These are phyloP conservation scores for Maconellicoccus hirsutus DNA, from an alignment of 1,140 invertebrate genomes.

Conservation along the genomic window DNA sequence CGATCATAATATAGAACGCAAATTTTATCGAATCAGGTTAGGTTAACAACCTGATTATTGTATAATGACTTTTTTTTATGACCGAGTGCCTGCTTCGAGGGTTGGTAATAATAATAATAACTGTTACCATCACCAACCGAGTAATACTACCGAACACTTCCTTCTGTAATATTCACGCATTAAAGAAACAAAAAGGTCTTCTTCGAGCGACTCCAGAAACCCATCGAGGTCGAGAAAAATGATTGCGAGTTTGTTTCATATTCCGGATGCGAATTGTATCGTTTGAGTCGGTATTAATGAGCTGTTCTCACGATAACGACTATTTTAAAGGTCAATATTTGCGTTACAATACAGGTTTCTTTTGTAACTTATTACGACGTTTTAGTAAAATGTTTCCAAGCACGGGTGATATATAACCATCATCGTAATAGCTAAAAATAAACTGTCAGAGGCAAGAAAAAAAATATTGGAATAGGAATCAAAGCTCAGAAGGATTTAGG, in stretches of 20 bases:
- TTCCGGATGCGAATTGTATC: neutral
- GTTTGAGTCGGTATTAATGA: neutral
- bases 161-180: neutral
- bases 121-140: neutral
- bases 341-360: neutral
- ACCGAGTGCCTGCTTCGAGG: neutral
- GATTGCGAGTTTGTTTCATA: neutral
- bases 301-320: neutral
- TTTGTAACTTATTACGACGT: neutral
- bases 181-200: neutral
- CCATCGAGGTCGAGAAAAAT: neutral
- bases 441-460: neutral
- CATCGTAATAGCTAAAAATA: neutral
- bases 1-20: neutral
- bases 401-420: neutral
- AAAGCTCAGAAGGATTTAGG: neutral
- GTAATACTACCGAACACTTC: neutral
- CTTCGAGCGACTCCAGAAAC: neutral
- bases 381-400: neutral
- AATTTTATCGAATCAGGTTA: neutral
- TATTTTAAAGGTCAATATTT: constrained; percentile 1
- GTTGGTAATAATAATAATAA: neutral
- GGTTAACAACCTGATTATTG: neutral
- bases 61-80: neutral
- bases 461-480: neutral